Conservation (phyloP, 1,140 invertebrate genomes). For the Polypedilum pembai region DNA sequence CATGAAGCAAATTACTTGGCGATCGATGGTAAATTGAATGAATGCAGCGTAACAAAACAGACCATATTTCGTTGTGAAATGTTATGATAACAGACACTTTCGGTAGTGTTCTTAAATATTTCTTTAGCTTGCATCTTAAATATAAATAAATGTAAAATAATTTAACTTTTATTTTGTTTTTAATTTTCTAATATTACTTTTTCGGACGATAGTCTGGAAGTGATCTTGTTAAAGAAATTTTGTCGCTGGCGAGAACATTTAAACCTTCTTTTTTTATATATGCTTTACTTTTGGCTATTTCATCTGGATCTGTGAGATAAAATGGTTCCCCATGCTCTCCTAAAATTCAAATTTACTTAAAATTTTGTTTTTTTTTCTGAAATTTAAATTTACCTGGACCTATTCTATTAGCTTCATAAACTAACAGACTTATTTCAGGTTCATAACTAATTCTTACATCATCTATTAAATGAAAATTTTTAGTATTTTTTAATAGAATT, state of each 20-base stretch:
- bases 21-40: conserved; percentile 76
- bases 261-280: conserved; percentile 73
- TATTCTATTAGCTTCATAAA: too few species aligned
- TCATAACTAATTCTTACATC: too few species aligned
- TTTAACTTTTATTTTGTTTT: too few species aligned
- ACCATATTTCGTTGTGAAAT: conserved; percentile 90
- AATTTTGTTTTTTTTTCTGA: too few species aligned
- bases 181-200: conserved; percentile 41
- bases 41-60: conserved; percentile 73
- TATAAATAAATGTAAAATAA: too few species aligned
- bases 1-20: conserved; percentile 71
- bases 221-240: conserved; percentile 67
- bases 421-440: too few species aligned
- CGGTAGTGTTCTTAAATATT: conserved; percentile 67
- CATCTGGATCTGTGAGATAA: conserved; percentile 46
- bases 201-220: conserved; percentile 66
- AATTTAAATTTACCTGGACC: too few species aligned
- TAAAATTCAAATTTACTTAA: conserved; percentile 30
- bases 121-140: conserved; percentile 72
- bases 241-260: conserved; percentile 69
- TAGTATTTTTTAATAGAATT: too few species aligned
- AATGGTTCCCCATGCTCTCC: conserved; percentile 67
- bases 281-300: conserved; percentile 53
- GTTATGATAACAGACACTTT: conserved; percentile 80
- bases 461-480: too few species aligned